Conservation (phyloP, 2,888 invertebrate genomes). For the Epinotia brunnichana region DNA sequence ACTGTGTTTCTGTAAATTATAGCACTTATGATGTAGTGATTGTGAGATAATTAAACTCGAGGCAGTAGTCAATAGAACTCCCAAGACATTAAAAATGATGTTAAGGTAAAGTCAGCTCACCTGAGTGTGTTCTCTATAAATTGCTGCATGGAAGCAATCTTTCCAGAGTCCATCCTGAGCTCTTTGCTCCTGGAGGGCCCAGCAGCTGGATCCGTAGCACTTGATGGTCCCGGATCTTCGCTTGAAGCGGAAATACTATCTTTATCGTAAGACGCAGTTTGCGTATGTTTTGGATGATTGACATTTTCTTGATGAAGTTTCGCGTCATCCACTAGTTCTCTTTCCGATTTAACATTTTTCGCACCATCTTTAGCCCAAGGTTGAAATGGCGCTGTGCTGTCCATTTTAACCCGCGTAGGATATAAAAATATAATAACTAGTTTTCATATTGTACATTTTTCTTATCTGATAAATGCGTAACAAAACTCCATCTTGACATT, state of each 20-base stretch:
- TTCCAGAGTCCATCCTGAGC: conserved; percentile 77
- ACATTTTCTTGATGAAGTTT: conserved; percentile 84
- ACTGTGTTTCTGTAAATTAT: not conserved
- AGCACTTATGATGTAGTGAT: not conserved
- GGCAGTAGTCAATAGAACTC: not conserved
- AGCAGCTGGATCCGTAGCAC: conserved; percentile 62
- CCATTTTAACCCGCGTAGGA: conserved; percentile 77
- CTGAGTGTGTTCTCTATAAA: conserved; percentile 86
- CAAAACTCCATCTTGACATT: conserved; percentile 84
- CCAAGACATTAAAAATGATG: conserved; percentile 4
- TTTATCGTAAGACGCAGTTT: conserved; percentile 83
- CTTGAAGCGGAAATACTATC: conserved; percentile 75
- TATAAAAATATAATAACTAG: conserved; percentile 62
- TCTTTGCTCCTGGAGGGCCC: conserved; percentile 63
- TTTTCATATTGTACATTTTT: conserved; percentile 76
- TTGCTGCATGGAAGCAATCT: conserved; percentile 84
- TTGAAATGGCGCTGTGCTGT: conserved; percentile 80
- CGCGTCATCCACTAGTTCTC: conserved; percentile 82
- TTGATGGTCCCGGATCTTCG: conserved; percentile 73
- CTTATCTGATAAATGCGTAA: conserved; percentile 78
- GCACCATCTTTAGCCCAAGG: conserved; percentile 80
- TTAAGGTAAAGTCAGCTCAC: conserved; percentile 63
- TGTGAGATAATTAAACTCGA: not conserved
- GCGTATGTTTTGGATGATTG: conserved; percentile 84
- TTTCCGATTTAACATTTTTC: conserved; percentile 79